phyloP scores from a whole-genome alignment of 2,888 invertebrate genomes.

The Limnephilus marmoratus region DNA sequence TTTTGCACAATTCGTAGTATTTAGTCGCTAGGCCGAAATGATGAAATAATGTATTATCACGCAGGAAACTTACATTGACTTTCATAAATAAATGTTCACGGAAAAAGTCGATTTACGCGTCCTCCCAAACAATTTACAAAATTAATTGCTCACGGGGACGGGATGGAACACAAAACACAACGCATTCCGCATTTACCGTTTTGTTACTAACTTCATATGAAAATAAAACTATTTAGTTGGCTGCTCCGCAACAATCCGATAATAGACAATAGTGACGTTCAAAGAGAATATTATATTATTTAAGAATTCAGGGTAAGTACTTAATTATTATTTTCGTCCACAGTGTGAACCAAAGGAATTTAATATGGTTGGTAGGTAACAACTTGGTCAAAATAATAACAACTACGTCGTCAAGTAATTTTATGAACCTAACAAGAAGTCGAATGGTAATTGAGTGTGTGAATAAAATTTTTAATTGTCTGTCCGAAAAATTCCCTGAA shows the following conservation, averaged over 20 bases:
- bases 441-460: neutral
- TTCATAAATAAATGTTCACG: neutral
- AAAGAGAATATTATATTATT: neutral
- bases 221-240: constrained; percentile 54
- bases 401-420: neutral
- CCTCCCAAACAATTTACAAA: constrained; percentile 40
- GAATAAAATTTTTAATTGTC: neutral
- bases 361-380: neutral
- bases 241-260: neutral
- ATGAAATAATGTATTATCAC: constrained; percentile 3
- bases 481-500: neutral
- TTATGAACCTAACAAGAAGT: neutral
- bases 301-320: neutral
- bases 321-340: neutral
- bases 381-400: neutral
- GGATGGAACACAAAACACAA: constrained; percentile 7
- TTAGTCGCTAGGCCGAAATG: neutral
- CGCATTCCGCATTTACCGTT: constrained; percentile 60
- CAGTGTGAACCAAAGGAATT: too few relatives aligned
- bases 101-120: constrained; percentile 33
- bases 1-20: constrained; percentile 28
- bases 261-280: neutral
- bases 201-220: constrained; percentile 59
- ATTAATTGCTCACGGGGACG: constrained; percentile 53
- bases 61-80: neutral